phyloP scores from a whole-genome alignment of 2,888 invertebrate species.

The Agapostemon virescens region DNA sequence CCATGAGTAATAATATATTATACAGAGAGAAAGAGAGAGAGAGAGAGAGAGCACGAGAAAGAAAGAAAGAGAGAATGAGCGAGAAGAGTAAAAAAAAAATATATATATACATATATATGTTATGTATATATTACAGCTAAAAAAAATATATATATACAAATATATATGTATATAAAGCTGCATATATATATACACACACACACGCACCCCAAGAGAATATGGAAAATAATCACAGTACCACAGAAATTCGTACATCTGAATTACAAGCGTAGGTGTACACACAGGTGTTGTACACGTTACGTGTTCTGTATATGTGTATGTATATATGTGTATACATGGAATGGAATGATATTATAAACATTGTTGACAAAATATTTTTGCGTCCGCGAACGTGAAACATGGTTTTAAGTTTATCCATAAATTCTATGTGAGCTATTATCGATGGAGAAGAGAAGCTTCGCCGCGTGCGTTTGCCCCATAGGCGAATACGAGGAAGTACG shows the following conservation, averaged over 20 bases:
- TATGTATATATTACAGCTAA: conserved; percentile 7
- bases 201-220: conserved; percentile 65
- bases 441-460: conserved; percentile 65
- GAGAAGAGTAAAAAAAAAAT: conserved; percentile 49
- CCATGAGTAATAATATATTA: conserved; percentile 73
- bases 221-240: conserved; percentile 35
- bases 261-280: background rate
- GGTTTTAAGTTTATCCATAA: conserved; percentile 72
- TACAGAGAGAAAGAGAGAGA: conserved; percentile 62
- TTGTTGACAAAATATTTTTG: conserved; percentile 77
- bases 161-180: conserved; percentile 60
- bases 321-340: conserved; percentile 63
- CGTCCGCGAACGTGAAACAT: conserved; percentile 72
- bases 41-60: background rate
- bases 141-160: conserved; percentile 15
- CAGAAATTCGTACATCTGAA: conserved; percentile 5
- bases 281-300: conserved; percentile 57
- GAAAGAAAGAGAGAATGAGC: background rate
- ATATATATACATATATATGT: conserved; percentile 47
- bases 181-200: conserved; percentile 46
- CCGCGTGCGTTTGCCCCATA: conserved; percentile 68
- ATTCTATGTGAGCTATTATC: conserved; percentile 70
- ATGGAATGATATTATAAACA: conserved; percentile 78
- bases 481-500: conserved; percentile 64
- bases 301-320: conserved; percentile 48